Percentiles rank a stretch among this genome's conserved stretches.
Evolutionary conservation across 2,888 invertebrate genomes (phyloP).

Genomic region (Biston stratarius): DNA sequence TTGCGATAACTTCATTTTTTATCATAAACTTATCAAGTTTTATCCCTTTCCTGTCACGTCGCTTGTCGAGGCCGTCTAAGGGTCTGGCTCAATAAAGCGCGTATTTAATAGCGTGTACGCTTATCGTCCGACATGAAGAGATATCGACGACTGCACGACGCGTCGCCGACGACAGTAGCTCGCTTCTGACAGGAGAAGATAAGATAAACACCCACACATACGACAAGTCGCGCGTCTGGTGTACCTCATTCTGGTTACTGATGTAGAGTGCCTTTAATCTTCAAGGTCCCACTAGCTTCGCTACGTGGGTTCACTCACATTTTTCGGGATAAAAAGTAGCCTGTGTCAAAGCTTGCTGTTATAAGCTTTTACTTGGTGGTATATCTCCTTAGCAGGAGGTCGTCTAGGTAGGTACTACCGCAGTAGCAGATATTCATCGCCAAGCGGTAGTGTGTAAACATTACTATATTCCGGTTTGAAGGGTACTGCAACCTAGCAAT

Average conservation of each 20-base stretch:
- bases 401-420: too few relatives aligned
- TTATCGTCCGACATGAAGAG: constrained; percentile 68
- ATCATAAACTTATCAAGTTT: constrained; percentile 24
- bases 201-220: constrained; percentile 61
- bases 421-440: too few relatives aligned
- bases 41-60: constrained; percentile 33
- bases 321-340: too few relatives aligned
- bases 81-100: constrained; percentile 53
- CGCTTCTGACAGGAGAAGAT: constrained; percentile 66
- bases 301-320: too few relatives aligned
- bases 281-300: not conserved
- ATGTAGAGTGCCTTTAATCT: not conserved
- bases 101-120: constrained; percentile 65
- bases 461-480: too few relatives aligned
- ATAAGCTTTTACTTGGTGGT: too few relatives aligned
- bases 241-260: not conserved
- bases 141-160: constrained; percentile 49
- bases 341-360: too few relatives aligned
- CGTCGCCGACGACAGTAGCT: constrained; percentile 53
- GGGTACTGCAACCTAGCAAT: too few relatives aligned
- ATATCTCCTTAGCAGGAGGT: too few relatives aligned
- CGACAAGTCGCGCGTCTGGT: constrained; percentile 39
- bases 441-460: too few relatives aligned
- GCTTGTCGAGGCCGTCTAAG: constrained; percentile 24
- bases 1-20: constrained; percentile 19